phyloP scores from a whole-genome alignment of 2,797 vertebrate species.

The Champsocephalus gunnari region DNA sequence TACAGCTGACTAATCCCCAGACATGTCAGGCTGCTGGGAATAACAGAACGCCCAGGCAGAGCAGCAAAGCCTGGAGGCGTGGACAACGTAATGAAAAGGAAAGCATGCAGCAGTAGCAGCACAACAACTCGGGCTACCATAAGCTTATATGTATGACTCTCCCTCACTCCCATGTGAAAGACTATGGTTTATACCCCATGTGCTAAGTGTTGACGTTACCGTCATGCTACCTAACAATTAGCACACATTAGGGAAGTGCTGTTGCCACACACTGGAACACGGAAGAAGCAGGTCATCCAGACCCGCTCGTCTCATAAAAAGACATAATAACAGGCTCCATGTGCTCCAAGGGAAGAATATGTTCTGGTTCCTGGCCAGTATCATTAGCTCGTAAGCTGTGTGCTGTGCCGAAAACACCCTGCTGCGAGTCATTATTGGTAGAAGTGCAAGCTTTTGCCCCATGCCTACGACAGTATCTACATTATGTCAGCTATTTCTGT shows the following conservation, averaged over 20 bases:
- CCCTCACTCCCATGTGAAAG: slow-evolving; percentile 10
- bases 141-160: slow-evolving; percentile 32
- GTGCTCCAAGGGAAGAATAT: slow-evolving; percentile 9
- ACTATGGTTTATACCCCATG: slow-evolving; percentile 45
- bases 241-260: slow-evolving; percentile 37
- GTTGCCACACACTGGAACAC: slow-evolving; percentile 30
- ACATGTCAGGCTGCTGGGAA: slow-evolving; percentile 27
- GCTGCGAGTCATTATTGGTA: background rate
- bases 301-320: slow-evolving; percentile 38
- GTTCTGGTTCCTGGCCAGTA: slow-evolving; percentile 11
- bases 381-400: slow-evolving; percentile 40
- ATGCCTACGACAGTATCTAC: background rate
- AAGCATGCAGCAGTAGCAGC: slow-evolving; percentile 12
- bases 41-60: slow-evolving; percentile 27
- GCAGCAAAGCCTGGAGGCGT: slow-evolving; percentile 32
- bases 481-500: slow-evolving; percentile 26
- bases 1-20: slow-evolving; percentile 19
- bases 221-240: slow-evolving; percentile 60
- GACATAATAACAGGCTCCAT: slow-evolving; percentile 45
- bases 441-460: background rate
- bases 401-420: slow-evolving; percentile 8
- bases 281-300: slow-evolving; percentile 9
- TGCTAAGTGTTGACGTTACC: slow-evolving; percentile 16
- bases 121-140: slow-evolving; percentile 5
- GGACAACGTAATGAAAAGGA: slow-evolving; percentile 18